Percentiles rank a stretch among this genome's conserved stretches.
Conservation (phyloP, 2,888 invertebrate genomes). For the Aproaerema taeniolella region DNA sequence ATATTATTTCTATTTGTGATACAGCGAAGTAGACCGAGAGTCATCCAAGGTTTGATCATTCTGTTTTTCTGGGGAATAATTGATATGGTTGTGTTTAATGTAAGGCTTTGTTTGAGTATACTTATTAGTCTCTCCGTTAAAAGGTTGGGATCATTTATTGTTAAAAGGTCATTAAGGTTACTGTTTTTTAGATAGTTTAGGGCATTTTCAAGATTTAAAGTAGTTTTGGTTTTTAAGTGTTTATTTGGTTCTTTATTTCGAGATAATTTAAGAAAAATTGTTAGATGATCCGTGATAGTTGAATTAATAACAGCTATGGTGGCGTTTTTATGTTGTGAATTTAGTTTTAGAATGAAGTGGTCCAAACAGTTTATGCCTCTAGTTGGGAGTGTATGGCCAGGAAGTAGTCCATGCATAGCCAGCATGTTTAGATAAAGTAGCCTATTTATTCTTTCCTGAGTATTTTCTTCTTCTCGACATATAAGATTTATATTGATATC, state of each 20-base stretch:
- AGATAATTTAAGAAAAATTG: no score
- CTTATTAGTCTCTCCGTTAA: neutral
- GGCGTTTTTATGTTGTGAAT: neutral
- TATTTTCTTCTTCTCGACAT: neutral
- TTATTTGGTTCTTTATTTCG: no score
- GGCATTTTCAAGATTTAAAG: neutral
- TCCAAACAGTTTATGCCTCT: neutral
- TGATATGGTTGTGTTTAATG: neutral
- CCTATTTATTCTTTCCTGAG: neutral
- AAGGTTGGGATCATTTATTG: no score
- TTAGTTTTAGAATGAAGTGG: neutral
- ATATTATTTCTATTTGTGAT: no score
- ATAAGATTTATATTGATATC: conserved; percentile 1
- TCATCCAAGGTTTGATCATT: no score
- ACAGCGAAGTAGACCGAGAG: no score
- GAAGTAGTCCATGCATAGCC: conserved; percentile 3
- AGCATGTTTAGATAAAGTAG: neutral
- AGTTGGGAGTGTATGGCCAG: neutral
- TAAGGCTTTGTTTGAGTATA: neutral
- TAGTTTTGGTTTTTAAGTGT: neutral
- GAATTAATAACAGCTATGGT: neutral
- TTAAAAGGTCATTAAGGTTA: neutral
- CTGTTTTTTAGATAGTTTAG: neutral
- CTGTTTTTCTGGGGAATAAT: no score
- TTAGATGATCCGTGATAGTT: no score